Evolutionary conservation across 2,113 vertebrate genomes (phyloP).

Genomic region (Glaucomys volans): DNA sequence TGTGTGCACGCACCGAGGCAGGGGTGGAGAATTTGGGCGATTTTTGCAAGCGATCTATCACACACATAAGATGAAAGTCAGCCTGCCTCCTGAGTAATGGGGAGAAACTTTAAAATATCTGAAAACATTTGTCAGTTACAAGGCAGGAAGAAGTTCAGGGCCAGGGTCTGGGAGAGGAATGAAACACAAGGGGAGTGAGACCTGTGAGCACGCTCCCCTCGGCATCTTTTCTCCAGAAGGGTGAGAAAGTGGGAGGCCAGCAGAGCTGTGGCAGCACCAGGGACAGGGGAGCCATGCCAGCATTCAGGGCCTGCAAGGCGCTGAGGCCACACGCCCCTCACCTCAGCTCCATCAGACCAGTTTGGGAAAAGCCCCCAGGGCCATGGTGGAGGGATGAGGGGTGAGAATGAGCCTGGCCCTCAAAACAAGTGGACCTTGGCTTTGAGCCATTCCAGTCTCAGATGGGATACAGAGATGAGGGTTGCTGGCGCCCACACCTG

Average conservation of each 20-base stretch:
- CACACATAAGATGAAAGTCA: not conserved
- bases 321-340: too few relatives aligned
- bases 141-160: not conserved
- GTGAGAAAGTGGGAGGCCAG: too few relatives aligned
- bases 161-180: not conserved
- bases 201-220: too few relatives aligned
- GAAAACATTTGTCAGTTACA: not conserved
- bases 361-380: not conserved
- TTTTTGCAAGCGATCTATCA: not conserved
- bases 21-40: not conserved
- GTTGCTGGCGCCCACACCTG: too few relatives aligned
- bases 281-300: too few relatives aligned
- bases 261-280: too few relatives aligned
- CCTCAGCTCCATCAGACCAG: too few relatives aligned
- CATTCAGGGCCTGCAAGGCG: too few relatives aligned
- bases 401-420: not conserved
- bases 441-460: not conserved
- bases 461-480: not conserved
- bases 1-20: not conserved
- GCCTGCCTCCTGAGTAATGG: not conserved
- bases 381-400: not conserved
- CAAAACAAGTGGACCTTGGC: not conserved
- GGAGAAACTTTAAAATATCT: not conserved
- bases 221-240: too few relatives aligned
- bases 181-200: too few relatives aligned